Percentiles rank a stretch among this genome's conserved stretches.
phyloP scores from a whole-genome alignment of 2,888 invertebrate genomes.

The Cataglyphis cursor region DNA sequence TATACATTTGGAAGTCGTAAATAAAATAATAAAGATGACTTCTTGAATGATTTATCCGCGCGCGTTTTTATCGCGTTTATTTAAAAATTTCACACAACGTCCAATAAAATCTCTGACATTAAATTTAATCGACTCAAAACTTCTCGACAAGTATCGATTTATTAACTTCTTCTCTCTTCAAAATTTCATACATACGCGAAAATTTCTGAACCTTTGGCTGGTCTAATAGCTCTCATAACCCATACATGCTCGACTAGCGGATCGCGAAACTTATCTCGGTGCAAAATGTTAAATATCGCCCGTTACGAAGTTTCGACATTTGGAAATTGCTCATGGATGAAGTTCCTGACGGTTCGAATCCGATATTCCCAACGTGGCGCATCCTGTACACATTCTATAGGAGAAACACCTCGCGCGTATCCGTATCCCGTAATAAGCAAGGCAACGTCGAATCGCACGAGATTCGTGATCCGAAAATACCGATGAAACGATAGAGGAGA shows the following conservation, averaged over 20 bases:
- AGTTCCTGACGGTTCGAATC: conserved; percentile 48
- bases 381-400: conserved; percentile 35
- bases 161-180: not conserved
- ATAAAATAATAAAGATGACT: conserved; percentile 11
- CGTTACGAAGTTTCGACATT: conserved; percentile 65
- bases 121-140: not conserved
- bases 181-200: not conserved
- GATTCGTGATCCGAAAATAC: conserved; percentile 28
- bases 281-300: conserved; percentile 66
- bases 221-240: conserved; percentile 9
- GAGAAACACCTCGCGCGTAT: conserved; percentile 24
- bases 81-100: not conserved
- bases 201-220: not conserved
- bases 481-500: not conserved
- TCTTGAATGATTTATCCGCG: not conserved
- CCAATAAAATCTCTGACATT: not conserved
- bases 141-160: not conserved
- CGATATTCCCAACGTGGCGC: conserved; percentile 22
- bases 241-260: conserved; percentile 55
- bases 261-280: conserved; percentile 63
- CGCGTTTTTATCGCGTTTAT: not conserved
- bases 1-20: not conserved
- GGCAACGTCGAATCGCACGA: conserved; percentile 21
- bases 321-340: conserved; percentile 63
- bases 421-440: conserved; percentile 49